A percentile compares a stretch with the other conserved stretches of the same genome.
These are phyloP conservation scores for Noturus placidus DNA, from an alignment of 2,113 vertebrate species.

Conservation along the genomic window DNA sequence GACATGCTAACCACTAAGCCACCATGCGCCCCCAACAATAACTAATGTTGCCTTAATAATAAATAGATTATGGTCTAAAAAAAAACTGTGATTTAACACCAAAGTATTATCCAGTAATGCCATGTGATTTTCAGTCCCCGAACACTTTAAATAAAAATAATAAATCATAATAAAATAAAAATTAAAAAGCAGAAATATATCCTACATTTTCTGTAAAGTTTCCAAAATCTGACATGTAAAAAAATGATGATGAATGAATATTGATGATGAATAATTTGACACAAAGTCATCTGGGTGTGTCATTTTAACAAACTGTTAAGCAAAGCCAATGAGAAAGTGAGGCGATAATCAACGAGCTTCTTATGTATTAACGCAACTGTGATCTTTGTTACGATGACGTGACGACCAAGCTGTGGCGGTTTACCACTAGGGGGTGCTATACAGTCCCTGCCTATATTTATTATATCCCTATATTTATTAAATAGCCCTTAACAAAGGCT, in stretches of 20 bases:
- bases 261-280: too few relatives aligned
- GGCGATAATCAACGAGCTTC: background rate
- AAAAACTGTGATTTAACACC: background rate
- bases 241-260: too few relatives aligned
- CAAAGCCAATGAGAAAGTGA: background rate
- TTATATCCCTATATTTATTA: constrained; percentile 1
- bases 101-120: background rate
- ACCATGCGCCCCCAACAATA: too few relatives aligned
- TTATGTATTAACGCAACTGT: background rate
- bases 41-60: too few relatives aligned
- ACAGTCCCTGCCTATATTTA: background rate
- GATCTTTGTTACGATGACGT: background rate
- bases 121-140: background rate
- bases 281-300: background rate
- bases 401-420: background rate
- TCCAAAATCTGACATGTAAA: too few relatives aligned
- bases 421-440: background rate
- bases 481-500: background rate
- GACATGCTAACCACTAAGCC: too few relatives aligned
- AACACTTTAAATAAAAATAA: too few relatives aligned
- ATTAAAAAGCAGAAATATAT: too few relatives aligned
- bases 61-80: too few relatives aligned
- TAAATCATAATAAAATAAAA: too few relatives aligned
- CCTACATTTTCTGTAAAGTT: too few relatives aligned
- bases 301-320: background rate